Base-by-base conservation (phyloP, 2,888 invertebrate species). In the Tuta absoluta region DNA sequence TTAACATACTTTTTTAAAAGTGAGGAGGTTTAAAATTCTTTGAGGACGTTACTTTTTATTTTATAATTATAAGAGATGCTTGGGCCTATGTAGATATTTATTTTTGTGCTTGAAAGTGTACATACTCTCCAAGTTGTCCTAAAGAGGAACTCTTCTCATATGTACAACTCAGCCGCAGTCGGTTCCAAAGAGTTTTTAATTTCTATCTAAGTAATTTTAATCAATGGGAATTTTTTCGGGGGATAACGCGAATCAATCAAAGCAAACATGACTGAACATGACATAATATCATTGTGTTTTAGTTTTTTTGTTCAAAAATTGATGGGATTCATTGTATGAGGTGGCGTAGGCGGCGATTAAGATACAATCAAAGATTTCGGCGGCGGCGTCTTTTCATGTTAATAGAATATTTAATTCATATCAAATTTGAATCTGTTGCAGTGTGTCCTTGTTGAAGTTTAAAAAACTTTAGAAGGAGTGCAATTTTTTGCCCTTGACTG, bases 211-310 rank as follows among this genome's bases (percentile, higher is more conserved):
- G n/a, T n/a, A 66, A 63, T 63, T 51, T 48, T 57, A 59, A 60
- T 51, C 53, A 45, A 63, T 63, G 64, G 19, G 63, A 67, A 68
- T 71, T 69, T 72, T 19, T 68, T 24, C 76, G 67, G 66, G 71
- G 72, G 75, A 79, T 79, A 83, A 79, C 80, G 80, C 75, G 79
- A 79, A 87, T 86, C 82, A 87, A 87, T 88, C 84, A 86, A 81
- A 76, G 68, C 69, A 75, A 77, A 83, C 80, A 81, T 71, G 72
- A 70, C 68, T 73, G 71, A 70, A 78, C 76, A 80, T 89, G 87
- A 89, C 87, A 87, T 87, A 87, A 89, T 84, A 85, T 81, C 74
- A 85, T 85, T 82, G 84, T 82, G 69, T 76, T 76, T 74, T 76
- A 23, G 78, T 79, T 84, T 85, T 82, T 80, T 72, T 68, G 71